Base-by-base conservation (phyloP, 2,888 invertebrate genomes). In the Uropetala carovei region DNA sequence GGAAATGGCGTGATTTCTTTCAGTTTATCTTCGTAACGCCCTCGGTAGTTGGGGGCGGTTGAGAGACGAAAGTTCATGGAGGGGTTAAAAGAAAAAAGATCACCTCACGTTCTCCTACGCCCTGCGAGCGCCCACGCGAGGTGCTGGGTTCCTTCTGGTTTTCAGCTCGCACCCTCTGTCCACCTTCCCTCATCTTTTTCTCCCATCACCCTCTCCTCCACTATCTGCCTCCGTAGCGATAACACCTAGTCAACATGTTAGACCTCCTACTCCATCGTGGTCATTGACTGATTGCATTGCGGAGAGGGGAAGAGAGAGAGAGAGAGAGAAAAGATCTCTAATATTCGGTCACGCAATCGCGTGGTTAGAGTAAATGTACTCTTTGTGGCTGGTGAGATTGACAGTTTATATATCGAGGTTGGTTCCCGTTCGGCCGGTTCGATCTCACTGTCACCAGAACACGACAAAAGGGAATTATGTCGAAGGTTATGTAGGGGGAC, bases 331-430 rank as follows among this genome's bases (percentile, higher is more conserved):
- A 5, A 43, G 43, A 43, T 43, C 43, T 43, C 43, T 43, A 43
- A 75, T 27, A 22, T 27, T 13, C 22, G 75, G 27, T 75, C 75
- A 75, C 75, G 75, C 75, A 22, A 75, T 75, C 75, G 75, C 75
- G 75, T 75, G 75, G 75, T 75, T 27, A 75, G 75, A 22, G 22
- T 27, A 27, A 27, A 75, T 75, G 27, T 75, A 27, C 22, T 18
- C 22, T n/a, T 18, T 22, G 13, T 22, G 75, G 27, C 22, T 68
- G 18, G 22, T n/a, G 68, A 27, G 75, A 75, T 75, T 75, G 75
- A 75, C 75, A 9, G 75, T 75, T 75, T 75, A 75, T 75, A 27
- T 75, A 75, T 75, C 75, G 75, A 75, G 75, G 75, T 75, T 75
- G 75, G 68, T 68, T 68, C 68, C 8, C 68, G 68, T 11, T 64